Conservation (phyloP, 2,888 invertebrate species). For the Subacronicta megacephala region DNA sequence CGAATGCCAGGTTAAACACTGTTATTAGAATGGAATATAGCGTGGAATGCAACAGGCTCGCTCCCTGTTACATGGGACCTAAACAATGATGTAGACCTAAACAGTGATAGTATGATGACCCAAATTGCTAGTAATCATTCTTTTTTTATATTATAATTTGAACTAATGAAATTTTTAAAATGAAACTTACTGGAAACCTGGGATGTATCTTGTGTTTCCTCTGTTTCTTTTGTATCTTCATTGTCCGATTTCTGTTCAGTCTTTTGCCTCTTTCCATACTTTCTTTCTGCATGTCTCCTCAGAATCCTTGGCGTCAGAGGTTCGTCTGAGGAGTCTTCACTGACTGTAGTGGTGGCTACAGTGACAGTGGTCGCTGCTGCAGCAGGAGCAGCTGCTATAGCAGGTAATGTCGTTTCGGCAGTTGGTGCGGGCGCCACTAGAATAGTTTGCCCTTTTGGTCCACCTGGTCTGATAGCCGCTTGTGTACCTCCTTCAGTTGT, state of each 20-base stretch:
- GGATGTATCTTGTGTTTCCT: constrained; percentile 64
- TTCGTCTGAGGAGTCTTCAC: constrained; percentile 48
- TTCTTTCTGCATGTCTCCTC: constrained; percentile 76
- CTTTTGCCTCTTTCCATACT: constrained; percentile 84
- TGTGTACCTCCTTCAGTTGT: constrained; percentile 80
- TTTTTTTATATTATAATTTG: no score
- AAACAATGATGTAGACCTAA: no score
- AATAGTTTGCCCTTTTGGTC: constrained; percentile 83
- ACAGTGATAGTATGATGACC: no score
- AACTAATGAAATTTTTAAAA: no score
- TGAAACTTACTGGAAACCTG: constrained; percentile 72
- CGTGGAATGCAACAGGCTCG: no score
- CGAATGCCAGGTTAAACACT: no score
- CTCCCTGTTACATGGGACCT: no score
- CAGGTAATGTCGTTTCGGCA: constrained; percentile 53
- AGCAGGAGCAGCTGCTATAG: constrained; percentile 20
- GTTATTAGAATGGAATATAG: no score
- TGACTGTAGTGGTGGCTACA: constrained; percentile 27
- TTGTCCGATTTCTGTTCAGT: constrained; percentile 70
- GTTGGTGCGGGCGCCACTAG: constrained; percentile 78
- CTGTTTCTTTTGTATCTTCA: constrained; percentile 70
- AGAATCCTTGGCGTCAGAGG: constrained; percentile 70
- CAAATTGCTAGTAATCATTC: no score
- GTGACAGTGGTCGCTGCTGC: constrained; percentile 22
- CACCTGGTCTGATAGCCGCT: constrained; percentile 76